Evolutionary conservation across 2,888 invertebrate species (phyloP).

Genomic region (Rhagium mordax): DNA sequence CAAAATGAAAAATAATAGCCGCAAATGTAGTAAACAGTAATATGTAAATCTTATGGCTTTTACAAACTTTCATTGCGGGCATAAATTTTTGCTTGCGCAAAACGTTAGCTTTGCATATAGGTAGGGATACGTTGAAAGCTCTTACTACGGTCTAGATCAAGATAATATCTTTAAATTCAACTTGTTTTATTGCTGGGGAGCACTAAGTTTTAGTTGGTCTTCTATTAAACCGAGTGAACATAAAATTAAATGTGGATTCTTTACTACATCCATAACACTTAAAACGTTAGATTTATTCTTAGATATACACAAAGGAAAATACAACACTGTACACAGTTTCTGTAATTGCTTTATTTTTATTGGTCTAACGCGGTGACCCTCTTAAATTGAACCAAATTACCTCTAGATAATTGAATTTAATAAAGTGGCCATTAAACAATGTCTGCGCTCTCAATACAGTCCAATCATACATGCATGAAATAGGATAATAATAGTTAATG

Average conservation of each 20-base stretch:
- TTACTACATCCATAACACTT: slow-evolving; percentile 46
- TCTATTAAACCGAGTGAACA: slow-evolving; percentile 34
- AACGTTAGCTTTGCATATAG: slow-evolving; percentile 33
- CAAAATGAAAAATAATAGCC: slow-evolving; percentile 32
- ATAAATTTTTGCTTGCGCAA: slow-evolving; percentile 49
- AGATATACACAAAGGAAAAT: slow-evolving; percentile 34
- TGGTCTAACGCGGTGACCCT: slow-evolving; percentile 37
- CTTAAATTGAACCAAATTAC: slow-evolving; percentile 34
- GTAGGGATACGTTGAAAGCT: slow-evolving; percentile 9
- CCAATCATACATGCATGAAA: neutral
- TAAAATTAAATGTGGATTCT: slow-evolving; percentile 45
- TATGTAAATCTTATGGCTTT: slow-evolving; percentile 45
- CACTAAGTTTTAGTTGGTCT: slow-evolving; percentile 41
- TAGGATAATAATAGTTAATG: neutral
- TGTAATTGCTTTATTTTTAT: slow-evolving; percentile 44
- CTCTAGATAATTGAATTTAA: slow-evolving; percentile 33
- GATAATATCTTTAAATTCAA: slow-evolving; percentile 51
- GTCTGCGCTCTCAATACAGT: slow-evolving; percentile 4
- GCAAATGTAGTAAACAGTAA: slow-evolving; percentile 43
- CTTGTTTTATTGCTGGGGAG: slow-evolving; percentile 43
- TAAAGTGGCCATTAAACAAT: slow-evolving; percentile 28
- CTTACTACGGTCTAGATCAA: slow-evolving; percentile 30
- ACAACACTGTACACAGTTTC: slow-evolving; percentile 42
- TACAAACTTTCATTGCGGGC: slow-evolving; percentile 35
- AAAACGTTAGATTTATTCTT: slow-evolving; percentile 39